A percentile compares a stretch with the other conserved stretches of the same genome.
Evolutionary conservation across 2,888 invertebrate species (phyloP).

Genomic region (Reticulitermes lucifugus): DNA sequence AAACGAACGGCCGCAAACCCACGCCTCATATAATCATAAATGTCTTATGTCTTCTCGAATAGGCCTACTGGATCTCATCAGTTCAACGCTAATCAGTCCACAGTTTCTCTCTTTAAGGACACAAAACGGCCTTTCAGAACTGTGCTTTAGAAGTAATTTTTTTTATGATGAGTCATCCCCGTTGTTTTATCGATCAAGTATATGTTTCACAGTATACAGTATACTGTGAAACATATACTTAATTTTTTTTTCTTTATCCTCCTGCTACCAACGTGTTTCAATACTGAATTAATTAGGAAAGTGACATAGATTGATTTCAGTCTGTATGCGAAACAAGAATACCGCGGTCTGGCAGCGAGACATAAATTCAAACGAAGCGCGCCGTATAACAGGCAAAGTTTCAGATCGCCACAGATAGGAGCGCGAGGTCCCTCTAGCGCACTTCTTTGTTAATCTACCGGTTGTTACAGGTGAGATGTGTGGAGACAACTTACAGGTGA

Average conservation of each 20-base stretch:
- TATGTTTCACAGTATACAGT: too few relatives aligned
- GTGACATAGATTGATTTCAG: constrained; percentile 11
- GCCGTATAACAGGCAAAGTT: constrained; percentile 22
- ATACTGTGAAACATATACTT: too few relatives aligned
- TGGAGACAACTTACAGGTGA: constrained; percentile 26
- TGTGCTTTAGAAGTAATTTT: too few relatives aligned
- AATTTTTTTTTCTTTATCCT: too few relatives aligned
- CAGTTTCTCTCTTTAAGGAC: neutral
- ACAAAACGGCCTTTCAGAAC: neutral
- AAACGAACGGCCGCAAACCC: too few relatives aligned
- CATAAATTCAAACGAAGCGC: constrained; percentile 32
- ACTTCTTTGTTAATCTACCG: neutral
- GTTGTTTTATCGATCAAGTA: too few relatives aligned
- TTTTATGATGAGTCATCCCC: too few relatives aligned
- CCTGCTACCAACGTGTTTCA: neutral
- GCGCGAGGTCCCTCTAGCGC: constrained; percentile 20
- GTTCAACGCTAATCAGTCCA: too few relatives aligned
- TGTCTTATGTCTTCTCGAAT: too few relatives aligned
- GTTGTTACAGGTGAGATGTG: constrained; percentile 32
- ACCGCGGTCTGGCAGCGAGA: neutral
- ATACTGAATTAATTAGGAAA: neutral
- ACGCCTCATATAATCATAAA: too few relatives aligned
- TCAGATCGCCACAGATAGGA: constrained; percentile 30
- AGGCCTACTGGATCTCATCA: too few relatives aligned
- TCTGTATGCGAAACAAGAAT: neutral